Evolutionary conservation across 2,888 invertebrate genomes (phyloP), one percentile per base, ranked within the genome.

Genomic region (Drosophila nr. medialis): DNA sequence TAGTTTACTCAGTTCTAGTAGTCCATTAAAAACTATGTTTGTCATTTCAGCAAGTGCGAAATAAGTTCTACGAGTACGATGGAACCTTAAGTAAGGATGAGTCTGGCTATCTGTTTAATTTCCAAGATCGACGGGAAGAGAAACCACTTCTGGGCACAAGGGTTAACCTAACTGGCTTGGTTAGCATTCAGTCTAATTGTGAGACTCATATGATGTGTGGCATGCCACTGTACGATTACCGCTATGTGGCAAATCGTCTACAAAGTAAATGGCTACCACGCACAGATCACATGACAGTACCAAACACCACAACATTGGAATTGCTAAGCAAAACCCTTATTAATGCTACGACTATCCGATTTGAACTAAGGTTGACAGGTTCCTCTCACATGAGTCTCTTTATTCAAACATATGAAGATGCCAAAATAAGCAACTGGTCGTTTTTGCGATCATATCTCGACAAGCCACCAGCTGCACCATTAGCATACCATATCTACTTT

Each of bases 91-190:
- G 90, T 30, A 83, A 87, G n/a, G 89, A 92, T 59, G 94, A 94
- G 71, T 93, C 93, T 7, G 94, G 94, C 2, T 92, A 94, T 55
- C 93, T 93, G 89, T 90, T 93, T 53, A 84, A 93, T 59, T 93
- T 93, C 5, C 91, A 94, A 76, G 94, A 94, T 32, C 72, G 91
- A 11, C 81, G 80, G 11, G 49, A 67, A 5, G 81, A 90, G 36
- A 36, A 53, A 6, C 80, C 87, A 0, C 45, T 88, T 6, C 34
- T 75, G 40, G 72, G 64, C 15, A 65, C 81, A 34, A 72, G 53
- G 0, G 77, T 89, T 2, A 83, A 89, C 49, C 66, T 90, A 2
- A 85, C 81, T 0, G 80, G 83, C 2, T 51, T 89, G 30, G 74
- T 77, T 6, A 75, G 78, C 30, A 61, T 90, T 21, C 60, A 75